Conservation (phyloP, 2,888 invertebrate species). For the Ryuthela nishihirai region DNA sequence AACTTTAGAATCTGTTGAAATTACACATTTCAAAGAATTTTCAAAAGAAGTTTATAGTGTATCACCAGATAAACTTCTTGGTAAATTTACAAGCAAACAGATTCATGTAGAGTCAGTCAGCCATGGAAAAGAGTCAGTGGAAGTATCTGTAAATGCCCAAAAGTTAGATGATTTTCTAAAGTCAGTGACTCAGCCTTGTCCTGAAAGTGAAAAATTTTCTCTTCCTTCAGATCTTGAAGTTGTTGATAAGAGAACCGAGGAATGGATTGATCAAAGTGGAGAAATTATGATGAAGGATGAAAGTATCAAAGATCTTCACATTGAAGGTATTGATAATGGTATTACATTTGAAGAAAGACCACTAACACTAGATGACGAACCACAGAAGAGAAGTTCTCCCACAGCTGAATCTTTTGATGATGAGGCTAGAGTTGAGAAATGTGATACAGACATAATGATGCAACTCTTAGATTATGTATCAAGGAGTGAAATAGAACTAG, state of each 20-base stretch:
- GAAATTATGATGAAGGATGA: conserved; percentile 21
- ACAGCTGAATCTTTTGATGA: conserved; percentile 36
- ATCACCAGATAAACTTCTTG: conserved; percentile 19
- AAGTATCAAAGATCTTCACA: background rate
- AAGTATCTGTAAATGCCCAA: background rate
- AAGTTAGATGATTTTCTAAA: conserved; percentile 20
- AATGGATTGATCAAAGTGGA: conserved; percentile 34
- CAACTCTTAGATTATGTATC: conserved; percentile 31
- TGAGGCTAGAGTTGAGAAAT: conserved; percentile 31
- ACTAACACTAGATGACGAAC: conserved; percentile 28
- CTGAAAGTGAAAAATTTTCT: background rate
- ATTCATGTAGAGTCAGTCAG: conserved; percentile 13
- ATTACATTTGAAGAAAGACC: conserved; percentile 18
- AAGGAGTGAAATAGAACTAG: conserved; percentile 43
- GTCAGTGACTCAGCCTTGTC: conserved; percentile 18
- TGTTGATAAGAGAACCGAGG: conserved; percentile 25
- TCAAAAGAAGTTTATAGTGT: conserved; percentile 20
- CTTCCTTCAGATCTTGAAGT: conserved; percentile 19
- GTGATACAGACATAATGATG: conserved; percentile 31
- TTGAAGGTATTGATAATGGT: conserved; percentile 9
- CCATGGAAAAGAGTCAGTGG: conserved; percentile 11
- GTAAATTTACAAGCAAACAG: conserved; percentile 24
- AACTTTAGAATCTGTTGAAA: conserved; percentile 24
- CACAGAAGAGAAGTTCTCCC: conserved; percentile 24
- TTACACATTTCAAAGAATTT: conserved; percentile 16